Conservation (phyloP, 2,888 invertebrate genomes). For the Apamea anceps region DNA sequence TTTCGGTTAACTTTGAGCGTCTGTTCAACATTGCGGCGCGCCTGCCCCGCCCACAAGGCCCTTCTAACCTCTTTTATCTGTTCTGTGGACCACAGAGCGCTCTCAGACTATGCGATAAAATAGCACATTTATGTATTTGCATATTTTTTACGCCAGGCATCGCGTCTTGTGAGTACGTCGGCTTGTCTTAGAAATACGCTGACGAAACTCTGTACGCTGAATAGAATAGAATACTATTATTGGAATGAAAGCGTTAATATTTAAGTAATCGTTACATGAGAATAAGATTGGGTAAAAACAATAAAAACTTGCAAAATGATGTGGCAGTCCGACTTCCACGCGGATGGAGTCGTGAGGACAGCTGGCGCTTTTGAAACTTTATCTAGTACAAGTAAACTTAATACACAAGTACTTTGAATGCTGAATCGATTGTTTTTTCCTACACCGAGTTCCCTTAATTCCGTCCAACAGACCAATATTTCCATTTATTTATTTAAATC, state of each 20-base stretch:
- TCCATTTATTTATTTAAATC: conserved; percentile 34
- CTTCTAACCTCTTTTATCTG: no score
- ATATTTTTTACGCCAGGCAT: conserved; percentile 21
- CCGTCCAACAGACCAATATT: not conserved
- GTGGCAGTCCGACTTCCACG: not conserved
- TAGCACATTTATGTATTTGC: conserved; percentile 16
- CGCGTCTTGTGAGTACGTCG: not conserved
- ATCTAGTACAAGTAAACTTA: no score
- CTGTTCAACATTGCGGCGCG: no score
- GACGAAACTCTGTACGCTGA: no score
- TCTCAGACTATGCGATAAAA: conserved; percentile 2
- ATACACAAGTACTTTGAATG: not conserved
- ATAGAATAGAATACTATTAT: no score
- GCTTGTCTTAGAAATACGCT: not conserved
- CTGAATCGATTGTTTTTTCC: not conserved
- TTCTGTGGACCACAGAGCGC: not conserved
- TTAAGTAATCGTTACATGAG: not conserved
- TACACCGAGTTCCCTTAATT: not conserved
- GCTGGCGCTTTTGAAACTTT: not conserved
- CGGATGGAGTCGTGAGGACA: not conserved
- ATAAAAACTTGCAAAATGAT: not conserved
- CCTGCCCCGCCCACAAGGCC: no score
- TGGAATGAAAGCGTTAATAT: not conserved
- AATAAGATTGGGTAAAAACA: not conserved
- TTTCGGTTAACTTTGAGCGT: no score